Base-by-base conservation (phyloP, 1,140 invertebrate genomes). In the Danaus melanippus region DNA sequence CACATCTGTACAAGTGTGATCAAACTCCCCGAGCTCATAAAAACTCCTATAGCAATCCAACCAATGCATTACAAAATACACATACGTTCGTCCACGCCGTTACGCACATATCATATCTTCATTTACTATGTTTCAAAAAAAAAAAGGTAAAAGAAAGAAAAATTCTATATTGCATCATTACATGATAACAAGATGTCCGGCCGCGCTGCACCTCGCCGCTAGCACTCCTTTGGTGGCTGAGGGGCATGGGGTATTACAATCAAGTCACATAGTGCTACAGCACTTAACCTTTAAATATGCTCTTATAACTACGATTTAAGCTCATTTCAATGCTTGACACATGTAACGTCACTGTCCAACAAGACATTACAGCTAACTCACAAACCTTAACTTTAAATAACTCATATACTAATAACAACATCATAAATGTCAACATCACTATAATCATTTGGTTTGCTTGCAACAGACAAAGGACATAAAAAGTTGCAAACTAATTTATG, bases 21-120 rank as follows among this genome's bases (percentile, higher is more conserved):
- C 21, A 32, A 32, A 1, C 21, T 32, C 6, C 21, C 21, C 21
- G 21, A 32, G 7, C 21, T 32, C 0, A 3, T 0, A 32, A 5
- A 32, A 32, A 42, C n/a, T 12, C 42, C 17, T 49, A 67, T 64
- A 74, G 69, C 72, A 76, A 67, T 74, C 67, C 59, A 76, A 51
- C 42, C 63, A 55, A 59, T 81, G 81, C 74, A 81, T 74, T 74
- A 63, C 68, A 74, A 68, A 74, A 69, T 79, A 83, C 72, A 81
- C 81, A 84, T 82, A 84, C 74, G 68, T 68, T 79, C 74, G 77
- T 81, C 74, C 78, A 84, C 79, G 67, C 71, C 73, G 76, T 76
- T 85, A 83, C 79, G 79, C 79, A 83, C 81, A 85, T 81, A 84
- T 85, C 81, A 84, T 84, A 77, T 71, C 75, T 74, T 69, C 62